phyloP scores from a whole-genome alignment of 1,140 invertebrate species.

The Cyphomyrmex costatus region DNA sequence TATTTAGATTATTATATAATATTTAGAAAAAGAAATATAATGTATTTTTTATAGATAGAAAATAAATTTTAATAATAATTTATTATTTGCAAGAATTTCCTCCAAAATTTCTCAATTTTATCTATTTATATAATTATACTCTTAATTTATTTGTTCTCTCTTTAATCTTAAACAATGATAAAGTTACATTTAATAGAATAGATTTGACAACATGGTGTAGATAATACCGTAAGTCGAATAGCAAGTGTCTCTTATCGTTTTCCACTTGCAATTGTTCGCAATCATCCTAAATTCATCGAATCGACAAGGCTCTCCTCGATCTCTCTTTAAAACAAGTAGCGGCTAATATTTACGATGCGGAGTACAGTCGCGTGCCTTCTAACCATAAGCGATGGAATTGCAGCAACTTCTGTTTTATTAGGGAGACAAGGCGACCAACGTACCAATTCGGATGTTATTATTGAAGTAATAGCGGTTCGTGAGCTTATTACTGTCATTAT shows the following conservation, averaged over 20 bases:
- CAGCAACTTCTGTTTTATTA: slow-evolving; percentile 83
- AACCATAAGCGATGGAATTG: slow-evolving; percentile 81
- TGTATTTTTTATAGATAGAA: neutral
- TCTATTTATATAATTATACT: neutral
- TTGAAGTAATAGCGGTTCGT: slow-evolving; percentile 80
- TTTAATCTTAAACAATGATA: neutral
- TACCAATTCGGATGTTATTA: slow-evolving; percentile 79
- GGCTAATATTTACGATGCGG: slow-evolving; percentile 78
- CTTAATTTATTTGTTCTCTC: neutral
- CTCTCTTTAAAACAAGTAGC: slow-evolving; percentile 70
- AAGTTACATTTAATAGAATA: neutral
- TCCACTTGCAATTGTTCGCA: slow-evolving; percentile 32
- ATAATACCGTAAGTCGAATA: slow-evolving; percentile 10
- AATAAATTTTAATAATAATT: neutral
- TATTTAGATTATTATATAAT: neutral
- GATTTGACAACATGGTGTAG: neutral
- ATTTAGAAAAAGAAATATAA: neutral
- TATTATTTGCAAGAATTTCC: neutral
- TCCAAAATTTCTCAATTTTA: neutral
- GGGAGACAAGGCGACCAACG: slow-evolving; percentile 75
- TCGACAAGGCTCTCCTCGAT: slow-evolving; percentile 58
- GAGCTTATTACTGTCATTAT: slow-evolving; percentile 82
- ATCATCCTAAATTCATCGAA: slow-evolving; percentile 61
- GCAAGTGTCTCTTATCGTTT: slow-evolving; percentile 8
- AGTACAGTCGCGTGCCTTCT: slow-evolving; percentile 78